These are phyloP conservation scores for Syrphus vitripennis DNA, from an alignment of 2,888 invertebrate genomes.

Conservation along the genomic window DNA sequence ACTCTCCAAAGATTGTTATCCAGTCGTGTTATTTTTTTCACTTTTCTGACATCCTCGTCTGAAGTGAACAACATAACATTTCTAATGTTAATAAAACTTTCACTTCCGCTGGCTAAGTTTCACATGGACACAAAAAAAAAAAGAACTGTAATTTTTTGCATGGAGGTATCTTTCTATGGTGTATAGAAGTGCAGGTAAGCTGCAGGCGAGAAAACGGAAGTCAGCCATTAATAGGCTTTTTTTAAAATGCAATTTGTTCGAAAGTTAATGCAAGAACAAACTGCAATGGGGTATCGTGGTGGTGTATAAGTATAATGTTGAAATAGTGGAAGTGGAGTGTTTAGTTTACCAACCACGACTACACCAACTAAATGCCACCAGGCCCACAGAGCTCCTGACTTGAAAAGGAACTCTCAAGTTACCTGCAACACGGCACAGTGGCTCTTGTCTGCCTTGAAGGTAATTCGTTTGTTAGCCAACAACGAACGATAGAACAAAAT, in stretches of 20 bases:
- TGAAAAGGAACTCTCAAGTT: slow-evolving; percentile 37
- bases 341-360: slow-evolving; percentile 45
- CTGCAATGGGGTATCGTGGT: neutral
- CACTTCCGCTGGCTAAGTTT: slow-evolving; percentile 51
- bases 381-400: neutral
- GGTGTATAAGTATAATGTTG: slow-evolving; percentile 6
- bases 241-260: slow-evolving; percentile 64
- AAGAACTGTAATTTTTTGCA: neutral
- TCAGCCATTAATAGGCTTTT: slow-evolving; percentile 60
- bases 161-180: neutral
- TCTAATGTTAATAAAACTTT: slow-evolving; percentile 60
- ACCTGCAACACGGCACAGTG: slow-evolving; percentile 20
- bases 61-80: slow-evolving; percentile 52
- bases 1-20: slow-evolving; percentile 20
- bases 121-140: slow-evolving; percentile 28
- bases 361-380: neutral
- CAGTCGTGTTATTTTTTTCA: neutral
- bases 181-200: neutral
- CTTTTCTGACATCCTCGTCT: slow-evolving; percentile 17
- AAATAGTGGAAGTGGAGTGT: slow-evolving; percentile 33
- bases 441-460: slow-evolving; percentile 27
- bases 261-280: slow-evolving; percentile 32
- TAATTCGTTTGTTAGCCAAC: slow-evolving; percentile 63
- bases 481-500: slow-evolving; percentile 30
- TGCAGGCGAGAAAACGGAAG: slow-evolving; percentile 45